Base-by-base conservation (phyloP, 2,797 vertebrate genomes). In the Sebastes nivosus region DNA sequence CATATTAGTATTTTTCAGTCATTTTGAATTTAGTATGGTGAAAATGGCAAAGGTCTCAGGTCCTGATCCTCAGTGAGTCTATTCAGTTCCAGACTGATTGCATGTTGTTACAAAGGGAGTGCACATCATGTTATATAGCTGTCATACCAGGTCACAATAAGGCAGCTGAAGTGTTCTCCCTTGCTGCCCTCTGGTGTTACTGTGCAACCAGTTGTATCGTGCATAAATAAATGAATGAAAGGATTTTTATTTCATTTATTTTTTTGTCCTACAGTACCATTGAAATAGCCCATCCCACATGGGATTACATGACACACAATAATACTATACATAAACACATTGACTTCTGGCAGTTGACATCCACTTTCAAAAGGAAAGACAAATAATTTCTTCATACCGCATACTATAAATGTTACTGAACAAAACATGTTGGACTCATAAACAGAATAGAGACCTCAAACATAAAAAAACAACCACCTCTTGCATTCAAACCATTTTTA, bases 141-240 rank as follows among this genome's bases (percentile, higher is more conserved):
- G 25, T 12, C 10, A n/a, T 2, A 58, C 18, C 14, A 38, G 25
- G 22, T 24, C 24, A n/a, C 9, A 29, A 61, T 18, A n/a, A 65
- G 29, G 7, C 16, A 20, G 2, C 1, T 14, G 1, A 65, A 54
- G 6, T 11, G 25, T 36, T 79, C 34, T 29, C 30, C 2, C 0
- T 50, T 68, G 68, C 83, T 85, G 83, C 77, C 85, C 69, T 12
- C 87, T 87, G 18, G 57, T 81, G 85, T 75, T 30, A 11, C 6
- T 67, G 2, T 50, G 34, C 29, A 42, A 42, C 3, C 25, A 27
- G 16, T 24, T 46, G 61, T 22, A n/a, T 55, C 10, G 34, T 32
- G 1, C 32, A 61, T 20, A 14, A 54, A 65, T 60, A 0, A 42
- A 67, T 22, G 2, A 42, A 27, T 34, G 4, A 60, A 42, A 57